Conservation (phyloP, 2,797 vertebrate genomes). For the Chelon auratus region DNA sequence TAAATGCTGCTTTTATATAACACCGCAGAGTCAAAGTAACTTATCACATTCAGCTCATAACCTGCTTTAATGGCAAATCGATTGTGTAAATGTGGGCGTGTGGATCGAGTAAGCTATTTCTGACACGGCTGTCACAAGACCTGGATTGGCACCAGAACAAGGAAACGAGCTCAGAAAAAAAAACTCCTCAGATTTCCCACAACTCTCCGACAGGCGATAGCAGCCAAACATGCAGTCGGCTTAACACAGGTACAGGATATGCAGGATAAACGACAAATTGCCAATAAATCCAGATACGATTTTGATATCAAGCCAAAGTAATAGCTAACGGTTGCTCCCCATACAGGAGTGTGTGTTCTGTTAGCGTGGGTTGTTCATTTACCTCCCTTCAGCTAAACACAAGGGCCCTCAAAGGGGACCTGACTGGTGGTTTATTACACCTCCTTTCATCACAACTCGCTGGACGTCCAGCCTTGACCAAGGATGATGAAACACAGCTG, state of each 20-base stretch:
- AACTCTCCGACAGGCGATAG: slow-evolving; percentile 8
- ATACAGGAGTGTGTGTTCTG: slow-evolving; percentile 1
- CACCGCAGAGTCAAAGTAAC: background rate
- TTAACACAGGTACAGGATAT: background rate
- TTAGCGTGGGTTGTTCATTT: slow-evolving; percentile 56
- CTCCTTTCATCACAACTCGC: slow-evolving; percentile 46
- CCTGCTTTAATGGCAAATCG: background rate
- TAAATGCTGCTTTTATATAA: slow-evolving; percentile 16
- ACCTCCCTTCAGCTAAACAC: slow-evolving; percentile 33
- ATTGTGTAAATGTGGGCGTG: slow-evolving; percentile 1
- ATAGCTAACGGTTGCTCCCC: background rate
- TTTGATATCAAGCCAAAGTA: slow-evolving; percentile 13
- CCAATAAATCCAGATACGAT: background rate
- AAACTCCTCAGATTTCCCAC: slow-evolving; percentile 33
- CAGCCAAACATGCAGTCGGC: background rate
- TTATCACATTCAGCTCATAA: background rate
- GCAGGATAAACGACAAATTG: background rate
- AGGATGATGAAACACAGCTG: slow-evolving; percentile 64
- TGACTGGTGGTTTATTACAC: slow-evolving; percentile 30
- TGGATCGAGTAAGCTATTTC: slow-evolving; percentile 3
- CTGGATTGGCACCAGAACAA: slow-evolving; percentile 51
- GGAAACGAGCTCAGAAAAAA: slow-evolving; percentile 46
- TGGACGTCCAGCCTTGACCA: slow-evolving; percentile 56
- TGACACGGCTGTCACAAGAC: slow-evolving; percentile 39
- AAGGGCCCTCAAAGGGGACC: slow-evolving; percentile 30